These are phyloP conservation scores for Nebria ingens DNA, from an alignment of 1,140 invertebrate genomes.

Conservation along the genomic window DNA sequence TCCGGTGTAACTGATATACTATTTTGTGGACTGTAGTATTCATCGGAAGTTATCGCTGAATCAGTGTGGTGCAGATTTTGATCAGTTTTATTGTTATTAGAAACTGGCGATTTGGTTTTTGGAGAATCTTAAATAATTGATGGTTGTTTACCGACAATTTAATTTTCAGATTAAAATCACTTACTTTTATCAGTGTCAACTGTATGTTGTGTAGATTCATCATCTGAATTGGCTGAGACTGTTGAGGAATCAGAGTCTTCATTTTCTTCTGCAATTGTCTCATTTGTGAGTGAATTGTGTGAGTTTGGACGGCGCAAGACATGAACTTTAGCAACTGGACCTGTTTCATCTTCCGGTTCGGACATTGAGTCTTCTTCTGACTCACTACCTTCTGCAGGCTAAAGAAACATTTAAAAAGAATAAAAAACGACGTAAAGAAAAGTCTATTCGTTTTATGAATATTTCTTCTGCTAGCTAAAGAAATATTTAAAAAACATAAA, in stretches of 20 bases:
- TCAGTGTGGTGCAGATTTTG: neutral
- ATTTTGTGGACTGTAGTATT: neutral
- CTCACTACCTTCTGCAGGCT: neutral
- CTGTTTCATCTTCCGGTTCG: neutral
- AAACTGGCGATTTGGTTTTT: neutral
- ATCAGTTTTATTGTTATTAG: neutral
- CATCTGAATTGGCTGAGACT: neutral
- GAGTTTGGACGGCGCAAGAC: neutral
- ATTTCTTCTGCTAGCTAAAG: too few relatives aligned
- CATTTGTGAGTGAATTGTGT: neutral
- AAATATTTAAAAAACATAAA: too few relatives aligned
- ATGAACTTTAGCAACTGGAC: neutral
- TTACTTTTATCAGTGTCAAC: neutral
- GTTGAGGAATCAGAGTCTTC: neutral
- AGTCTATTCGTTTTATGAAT: too few relatives aligned
- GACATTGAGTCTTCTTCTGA: conserved; percentile 2
- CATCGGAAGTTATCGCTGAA: neutral
- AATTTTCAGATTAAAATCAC: neutral
- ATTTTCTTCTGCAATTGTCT: neutral
- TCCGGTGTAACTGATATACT: neutral
- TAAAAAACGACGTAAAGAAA: too few relatives aligned
- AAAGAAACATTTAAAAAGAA: too few relatives aligned
- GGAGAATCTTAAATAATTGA: too few relatives aligned
- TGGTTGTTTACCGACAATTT: neutral
- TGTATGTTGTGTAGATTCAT: neutral